Conservation (phyloP, 2,888 invertebrate genomes). For the Amorpha juglandis region DNA sequence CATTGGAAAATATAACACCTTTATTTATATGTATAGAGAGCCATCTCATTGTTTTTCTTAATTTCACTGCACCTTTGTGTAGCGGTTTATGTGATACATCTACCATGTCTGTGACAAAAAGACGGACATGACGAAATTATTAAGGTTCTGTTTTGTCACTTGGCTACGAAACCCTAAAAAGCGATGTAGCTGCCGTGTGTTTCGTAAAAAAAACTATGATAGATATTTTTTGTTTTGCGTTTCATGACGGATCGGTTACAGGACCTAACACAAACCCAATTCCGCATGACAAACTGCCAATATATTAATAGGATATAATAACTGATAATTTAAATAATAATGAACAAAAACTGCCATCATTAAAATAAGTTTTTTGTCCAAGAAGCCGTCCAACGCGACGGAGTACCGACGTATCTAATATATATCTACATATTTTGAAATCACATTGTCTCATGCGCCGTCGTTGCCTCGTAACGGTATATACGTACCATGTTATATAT, state of each 20-base stretch:
- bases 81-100: too few species aligned
- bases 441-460: slow-evolving; percentile 47
- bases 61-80: too few species aligned
- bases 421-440: slow-evolving; percentile 46
- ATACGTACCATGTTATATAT: slow-evolving; percentile 29
- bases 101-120: too few species aligned
- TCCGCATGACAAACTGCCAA: not conserved
- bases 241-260: not conserved
- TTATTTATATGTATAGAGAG: too few species aligned
- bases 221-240: not conserved
- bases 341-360: not conserved
- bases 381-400: not conserved
- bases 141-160: too few species aligned
- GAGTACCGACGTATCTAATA: slow-evolving; percentile 11
- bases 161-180: too few species aligned
- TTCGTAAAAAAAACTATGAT: too few species aligned
- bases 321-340: not conserved
- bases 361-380: slow-evolving; percentile 11
- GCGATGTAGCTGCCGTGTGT: too few species aligned
- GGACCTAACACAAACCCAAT: not conserved
- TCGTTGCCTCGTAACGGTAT: slow-evolving; percentile 40
- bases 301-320: not conserved
- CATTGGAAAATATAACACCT: too few species aligned
- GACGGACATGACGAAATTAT: too few species aligned
- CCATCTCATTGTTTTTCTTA: too few species aligned